Conservation (phyloP, 2,888 invertebrate genomes). For the Phengaris arion region DNA sequence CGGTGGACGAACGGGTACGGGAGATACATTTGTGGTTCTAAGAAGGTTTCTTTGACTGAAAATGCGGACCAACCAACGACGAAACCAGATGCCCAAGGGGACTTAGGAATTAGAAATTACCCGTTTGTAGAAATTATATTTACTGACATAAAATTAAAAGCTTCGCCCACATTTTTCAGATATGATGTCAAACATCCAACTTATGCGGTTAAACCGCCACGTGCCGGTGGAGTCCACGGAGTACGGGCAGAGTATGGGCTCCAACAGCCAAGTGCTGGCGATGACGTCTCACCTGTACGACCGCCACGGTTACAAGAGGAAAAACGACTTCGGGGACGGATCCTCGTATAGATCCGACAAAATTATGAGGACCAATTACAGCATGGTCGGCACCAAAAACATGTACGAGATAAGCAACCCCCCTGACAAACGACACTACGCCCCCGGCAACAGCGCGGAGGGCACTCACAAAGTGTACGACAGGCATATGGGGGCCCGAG, state of each 20-base stretch:
- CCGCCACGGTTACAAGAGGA: constrained; percentile 63
- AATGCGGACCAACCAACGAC: too few species aligned
- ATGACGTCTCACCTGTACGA: constrained; percentile 66
- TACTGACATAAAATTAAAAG: background rate
- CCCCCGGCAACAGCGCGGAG: constrained; percentile 59
- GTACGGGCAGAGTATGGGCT: constrained; percentile 58
- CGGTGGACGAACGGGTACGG: too few species aligned
- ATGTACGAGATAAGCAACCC: constrained; percentile 54
- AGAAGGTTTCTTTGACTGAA: too few species aligned
- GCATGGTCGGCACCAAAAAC: constrained; percentile 57
- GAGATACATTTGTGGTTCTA: too few species aligned
- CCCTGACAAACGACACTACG: constrained; percentile 56
- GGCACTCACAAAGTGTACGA: constrained; percentile 62
- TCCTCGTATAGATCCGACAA: constrained; percentile 66
- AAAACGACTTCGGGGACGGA: constrained; percentile 66
- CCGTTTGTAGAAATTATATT: too few species aligned
- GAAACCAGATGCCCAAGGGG: too few species aligned
- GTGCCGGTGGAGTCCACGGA: constrained; percentile 67
- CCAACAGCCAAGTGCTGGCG: constrained; percentile 56
- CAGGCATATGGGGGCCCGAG: constrained; percentile 66
- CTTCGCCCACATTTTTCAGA: constrained; percentile 50
- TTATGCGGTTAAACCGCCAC: constrained; percentile 62
- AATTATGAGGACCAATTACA: constrained; percentile 66
- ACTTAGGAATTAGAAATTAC: too few species aligned
- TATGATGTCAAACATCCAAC: constrained; percentile 60